phyloP scores from a whole-genome alignment of 2,888 invertebrate species.

The Luperina nickerlii region DNA sequence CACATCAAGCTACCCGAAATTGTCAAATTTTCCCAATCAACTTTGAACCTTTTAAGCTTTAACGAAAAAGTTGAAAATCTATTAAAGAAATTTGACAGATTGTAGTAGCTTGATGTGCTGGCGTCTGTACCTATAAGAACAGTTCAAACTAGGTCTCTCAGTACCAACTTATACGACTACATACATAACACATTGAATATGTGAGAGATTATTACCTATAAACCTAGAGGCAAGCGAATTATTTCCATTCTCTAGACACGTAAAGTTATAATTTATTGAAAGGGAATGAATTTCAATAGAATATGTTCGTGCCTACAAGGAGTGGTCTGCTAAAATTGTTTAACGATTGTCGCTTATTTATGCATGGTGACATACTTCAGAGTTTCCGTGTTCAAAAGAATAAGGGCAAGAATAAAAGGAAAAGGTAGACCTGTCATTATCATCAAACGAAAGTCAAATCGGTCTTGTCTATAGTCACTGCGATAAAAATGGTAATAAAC shows the following conservation, averaged over 20 bases:
- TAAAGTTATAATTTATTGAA: constrained; percentile 62
- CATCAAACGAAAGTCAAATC: background rate
- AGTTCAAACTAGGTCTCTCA: constrained; percentile 11
- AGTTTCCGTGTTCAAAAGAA: background rate
- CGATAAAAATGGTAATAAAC: background rate
- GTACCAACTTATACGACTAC: constrained; percentile 13
- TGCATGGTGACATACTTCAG: background rate
- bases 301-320: constrained; percentile 17
- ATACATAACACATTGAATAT: constrained; percentile 45
- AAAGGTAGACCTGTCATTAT: background rate
- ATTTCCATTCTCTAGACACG: constrained; percentile 44
- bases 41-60: no score
- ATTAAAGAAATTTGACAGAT: no score
- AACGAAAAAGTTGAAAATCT: no score
- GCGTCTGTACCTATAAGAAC: background rate
- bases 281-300: constrained; percentile 55
- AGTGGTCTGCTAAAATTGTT: constrained; percentile 14
- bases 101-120: no score
- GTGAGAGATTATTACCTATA: constrained; percentile 52
- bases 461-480: background rate
- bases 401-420: background rate
- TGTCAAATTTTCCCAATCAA: no score
- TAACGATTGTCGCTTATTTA: background rate
- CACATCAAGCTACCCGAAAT: no score
- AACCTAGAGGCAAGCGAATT: constrained; percentile 43